phyloP scores from a whole-genome alignment of 1,140 invertebrate genomes.

The Globodera ellingtonae region DNA sequence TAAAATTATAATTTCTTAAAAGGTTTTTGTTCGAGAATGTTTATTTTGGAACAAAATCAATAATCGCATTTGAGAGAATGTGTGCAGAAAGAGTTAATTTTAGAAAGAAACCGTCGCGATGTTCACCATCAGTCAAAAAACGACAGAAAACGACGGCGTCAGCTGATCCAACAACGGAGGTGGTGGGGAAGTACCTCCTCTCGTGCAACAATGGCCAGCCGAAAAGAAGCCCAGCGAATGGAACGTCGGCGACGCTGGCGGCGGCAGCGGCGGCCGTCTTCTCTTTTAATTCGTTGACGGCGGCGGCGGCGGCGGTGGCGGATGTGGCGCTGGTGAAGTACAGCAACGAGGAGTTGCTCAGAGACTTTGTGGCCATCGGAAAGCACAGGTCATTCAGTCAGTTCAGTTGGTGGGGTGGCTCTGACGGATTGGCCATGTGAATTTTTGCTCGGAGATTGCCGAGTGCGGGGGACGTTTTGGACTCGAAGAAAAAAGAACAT shows the following conservation, averaged over 20 bases:
- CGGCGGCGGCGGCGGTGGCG: background rate
- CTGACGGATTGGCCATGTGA: no score
- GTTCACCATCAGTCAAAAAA: background rate
- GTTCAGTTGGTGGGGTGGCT: no score
- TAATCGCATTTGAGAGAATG: background rate
- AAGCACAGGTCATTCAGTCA: slow-evolving; percentile 1
- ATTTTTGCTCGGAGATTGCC: no score
- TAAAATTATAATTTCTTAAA: no score
- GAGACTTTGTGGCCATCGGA: slow-evolving; percentile 21
- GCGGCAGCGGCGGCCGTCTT: no score
- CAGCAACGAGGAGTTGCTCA: slow-evolving; percentile 21
- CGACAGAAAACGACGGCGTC: background rate
- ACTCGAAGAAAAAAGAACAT: no score
- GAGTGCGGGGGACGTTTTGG: no score
- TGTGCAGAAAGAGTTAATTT: background rate
- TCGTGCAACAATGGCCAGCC: background rate
- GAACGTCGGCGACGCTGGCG: background rate
- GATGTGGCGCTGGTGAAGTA: background rate
- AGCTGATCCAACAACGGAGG: background rate
- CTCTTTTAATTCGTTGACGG: background rate
- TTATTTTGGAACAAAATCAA: background rate
- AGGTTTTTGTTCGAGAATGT: no score
- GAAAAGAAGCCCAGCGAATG: background rate
- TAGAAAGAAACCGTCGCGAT: background rate
- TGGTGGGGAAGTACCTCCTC: background rate